These are phyloP conservation scores for Axea sp. DNA, from an alignment of 2,888 invertebrate species.

Conservation along the genomic window DNA sequence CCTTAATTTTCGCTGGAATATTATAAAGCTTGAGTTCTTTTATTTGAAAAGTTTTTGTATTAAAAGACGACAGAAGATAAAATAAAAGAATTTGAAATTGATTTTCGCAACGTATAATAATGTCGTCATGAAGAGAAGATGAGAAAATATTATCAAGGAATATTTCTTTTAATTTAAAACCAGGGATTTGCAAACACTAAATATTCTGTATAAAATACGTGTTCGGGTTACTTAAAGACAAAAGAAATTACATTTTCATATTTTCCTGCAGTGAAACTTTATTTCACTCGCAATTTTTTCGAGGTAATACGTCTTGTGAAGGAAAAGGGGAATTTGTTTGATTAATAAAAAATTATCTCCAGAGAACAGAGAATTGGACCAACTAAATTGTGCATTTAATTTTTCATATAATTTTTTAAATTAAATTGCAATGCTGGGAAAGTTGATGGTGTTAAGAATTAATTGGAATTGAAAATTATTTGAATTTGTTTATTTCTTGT, in stretches of 20 bases:
- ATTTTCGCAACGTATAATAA: constrained; percentile 28
- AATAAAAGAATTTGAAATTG: constrained; percentile 18
- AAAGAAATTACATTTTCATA: constrained; percentile 45
- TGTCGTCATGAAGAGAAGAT: constrained; percentile 8
- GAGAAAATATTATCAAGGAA: constrained; percentile 36
- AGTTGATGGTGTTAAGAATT: too few species aligned
- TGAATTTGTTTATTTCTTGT: too few species aligned
- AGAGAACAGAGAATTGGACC: neutral
- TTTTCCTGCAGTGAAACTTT: constrained; percentile 25
- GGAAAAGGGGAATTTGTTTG: constrained; percentile 17
- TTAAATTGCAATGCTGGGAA: neutral
- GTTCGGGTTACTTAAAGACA: constrained; percentile 39
- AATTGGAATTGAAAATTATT: too few species aligned
- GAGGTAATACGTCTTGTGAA: constrained; percentile 8
- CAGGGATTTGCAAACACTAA: constrained; percentile 37
- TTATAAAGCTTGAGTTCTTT: constrained; percentile 1
- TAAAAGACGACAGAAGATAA: constrained; percentile 10
- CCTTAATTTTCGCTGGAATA: neutral
- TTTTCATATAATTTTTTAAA: neutral
- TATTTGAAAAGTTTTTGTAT: constrained; percentile 13
- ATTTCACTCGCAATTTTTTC: constrained; percentile 28
- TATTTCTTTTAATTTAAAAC: constrained; percentile 37
- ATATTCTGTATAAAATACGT: constrained; percentile 41
- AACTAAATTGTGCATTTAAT: neutral
- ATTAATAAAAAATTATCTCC: constrained; percentile 16